Percentiles rank a stretch among this genome's conserved stretches.
phyloP scores from a whole-genome alignment of 2,113 vertebrate species.

The Dolichotis patagonum region DNA sequence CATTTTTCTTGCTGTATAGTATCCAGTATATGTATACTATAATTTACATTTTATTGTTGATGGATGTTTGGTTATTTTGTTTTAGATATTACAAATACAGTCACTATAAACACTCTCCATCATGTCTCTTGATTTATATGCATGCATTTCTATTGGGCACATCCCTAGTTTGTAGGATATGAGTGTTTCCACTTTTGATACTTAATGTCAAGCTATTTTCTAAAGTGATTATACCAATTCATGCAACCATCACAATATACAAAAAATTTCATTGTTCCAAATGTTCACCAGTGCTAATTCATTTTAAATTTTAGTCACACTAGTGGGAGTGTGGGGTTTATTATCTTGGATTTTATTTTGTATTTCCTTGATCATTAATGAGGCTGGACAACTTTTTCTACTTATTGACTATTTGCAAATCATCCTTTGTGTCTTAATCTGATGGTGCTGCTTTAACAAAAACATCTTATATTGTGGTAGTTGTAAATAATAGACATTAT shows the following conservation, averaged over 20 bases:
- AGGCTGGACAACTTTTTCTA: background rate
- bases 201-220: slow-evolving; percentile 32
- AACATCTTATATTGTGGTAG: background rate
- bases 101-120: background rate
- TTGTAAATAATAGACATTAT: background rate
- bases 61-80: background rate
- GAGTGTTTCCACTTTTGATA: background rate
- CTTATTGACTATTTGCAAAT: background rate
- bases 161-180: background rate
- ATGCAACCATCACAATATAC: background rate
- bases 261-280: background rate
- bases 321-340: background rate
- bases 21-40: background rate
- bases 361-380: background rate
- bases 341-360: slow-evolving; percentile 21
- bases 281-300: background rate
- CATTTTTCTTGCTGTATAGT: background rate
- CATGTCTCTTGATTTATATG: background rate
- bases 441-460: background rate
- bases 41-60: background rate
- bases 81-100: background rate
- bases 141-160: background rate
- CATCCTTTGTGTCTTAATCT: background rate
- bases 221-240: background rate
- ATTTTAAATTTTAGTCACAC: background rate